Percentiles rank a stretch among this genome's conserved stretches.
phyloP scores from a whole-genome alignment of 2,888 invertebrate species.

The Sinopyrophorus schimmeli region DNA sequence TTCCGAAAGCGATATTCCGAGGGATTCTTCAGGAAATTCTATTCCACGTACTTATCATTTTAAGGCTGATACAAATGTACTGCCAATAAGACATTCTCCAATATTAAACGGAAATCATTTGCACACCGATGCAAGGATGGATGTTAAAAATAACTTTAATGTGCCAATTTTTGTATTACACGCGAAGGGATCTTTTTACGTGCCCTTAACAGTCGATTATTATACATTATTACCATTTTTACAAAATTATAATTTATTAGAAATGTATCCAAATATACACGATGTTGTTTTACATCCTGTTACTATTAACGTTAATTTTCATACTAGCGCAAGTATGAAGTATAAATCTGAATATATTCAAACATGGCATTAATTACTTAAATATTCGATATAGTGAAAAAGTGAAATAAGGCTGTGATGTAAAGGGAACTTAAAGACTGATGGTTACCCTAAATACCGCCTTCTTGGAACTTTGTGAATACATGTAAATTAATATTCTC shows the following conservation, averaged over 20 bases:
- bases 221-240: slow-evolving; percentile 71
- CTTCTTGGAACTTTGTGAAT: too few relatives aligned
- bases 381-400: neutral
- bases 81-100: slow-evolving; percentile 3
- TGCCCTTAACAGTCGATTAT: slow-evolving; percentile 82
- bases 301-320: slow-evolving; percentile 86
- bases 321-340: slow-evolving; percentile 36
- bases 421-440: slow-evolving; percentile 27
- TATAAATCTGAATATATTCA: slow-evolving; percentile 17
- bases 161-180: slow-evolving; percentile 91
- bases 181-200: slow-evolving; percentile 85
- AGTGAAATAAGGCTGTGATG: slow-evolving; percentile 25
- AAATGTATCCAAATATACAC: slow-evolving; percentile 59
- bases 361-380: slow-evolving; percentile 17
- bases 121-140: slow-evolving; percentile 8
- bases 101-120: slow-evolving; percentile 7
- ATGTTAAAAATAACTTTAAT: slow-evolving; percentile 54
- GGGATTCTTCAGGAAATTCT: neutral
- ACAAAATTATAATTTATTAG: slow-evolving; percentile 63
- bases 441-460: slow-evolving; percentile 25
- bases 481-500: too few relatives aligned
- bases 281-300: slow-evolving; percentile 78
- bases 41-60: slow-evolving; percentile 10
- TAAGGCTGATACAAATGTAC: slow-evolving; percentile 5
- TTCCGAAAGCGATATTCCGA: slow-evolving; percentile 12